A percentile compares a stretch with the other conserved stretches of the same genome.
Evolutionary conservation across 2,888 invertebrate species (phyloP).

Genomic region (Cantharis rufa): DNA sequence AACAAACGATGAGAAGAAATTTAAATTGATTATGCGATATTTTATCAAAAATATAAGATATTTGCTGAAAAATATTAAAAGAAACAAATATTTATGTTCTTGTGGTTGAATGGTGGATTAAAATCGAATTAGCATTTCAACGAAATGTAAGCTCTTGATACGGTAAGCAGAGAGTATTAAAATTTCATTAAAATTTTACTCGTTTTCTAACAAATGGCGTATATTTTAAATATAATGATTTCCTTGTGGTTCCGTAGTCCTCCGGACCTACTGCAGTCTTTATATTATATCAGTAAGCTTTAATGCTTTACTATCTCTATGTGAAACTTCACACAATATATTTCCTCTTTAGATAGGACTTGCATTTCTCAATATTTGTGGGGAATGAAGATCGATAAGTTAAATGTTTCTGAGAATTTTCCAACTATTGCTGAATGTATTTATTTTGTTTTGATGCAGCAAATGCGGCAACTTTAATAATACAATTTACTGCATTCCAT

Average conservation of each 20-base stretch:
- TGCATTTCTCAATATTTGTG: neutral
- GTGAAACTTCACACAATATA: neutral
- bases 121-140: slow-evolving; percentile 3
- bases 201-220: neutral
- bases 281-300: neutral
- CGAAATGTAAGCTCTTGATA: slow-evolving; percentile 5
- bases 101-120: neutral
- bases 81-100: neutral
- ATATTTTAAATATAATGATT: neutral
- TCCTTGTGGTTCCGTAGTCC: neutral
- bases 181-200: neutral
- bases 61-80: neutral
- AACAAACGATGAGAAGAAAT: neutral
- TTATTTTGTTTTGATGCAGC: neutral
- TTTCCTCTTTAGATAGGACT: neutral
- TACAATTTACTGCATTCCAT: neutral
- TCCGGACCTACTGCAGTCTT: neutral
- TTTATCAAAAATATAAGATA: neutral
- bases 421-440: neutral
- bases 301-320: neutral
- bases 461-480: slow-evolving; percentile 4
- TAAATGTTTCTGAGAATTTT: slow-evolving; percentile 1
- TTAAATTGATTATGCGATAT: neutral
- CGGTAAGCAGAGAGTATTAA: neutral
- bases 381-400: neutral